Evolutionary conservation across 2,113 vertebrate genomes (phyloP).

Genomic region (Myanophis thanlyinensis): DNA sequence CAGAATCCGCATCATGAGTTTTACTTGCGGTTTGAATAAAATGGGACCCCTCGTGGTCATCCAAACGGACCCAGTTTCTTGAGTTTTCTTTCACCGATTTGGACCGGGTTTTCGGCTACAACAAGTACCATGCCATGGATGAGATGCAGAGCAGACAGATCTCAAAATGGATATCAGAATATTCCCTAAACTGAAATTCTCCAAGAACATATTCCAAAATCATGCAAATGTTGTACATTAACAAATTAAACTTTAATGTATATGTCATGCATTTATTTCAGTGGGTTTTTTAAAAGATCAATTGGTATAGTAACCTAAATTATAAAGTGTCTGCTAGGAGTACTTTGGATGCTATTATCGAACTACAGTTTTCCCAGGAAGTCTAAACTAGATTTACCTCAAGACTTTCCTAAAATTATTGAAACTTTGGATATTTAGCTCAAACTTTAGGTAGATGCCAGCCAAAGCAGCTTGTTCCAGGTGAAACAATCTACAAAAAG

Average conservation of each 20-base stretch:
- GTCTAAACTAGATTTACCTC: neutral
- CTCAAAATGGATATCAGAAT: neutral
- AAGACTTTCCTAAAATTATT: neutral
- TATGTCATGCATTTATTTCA: neutral
- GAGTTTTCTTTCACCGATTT: too few relatives aligned
- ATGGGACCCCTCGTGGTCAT: too few relatives aligned
- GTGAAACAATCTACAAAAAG: neutral
- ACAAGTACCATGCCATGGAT: neutral
- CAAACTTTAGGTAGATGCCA: neutral
- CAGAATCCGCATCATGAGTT: too few relatives aligned
- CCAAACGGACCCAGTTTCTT: too few relatives aligned
- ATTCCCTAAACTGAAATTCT: neutral
- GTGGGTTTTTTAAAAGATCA: neutral
- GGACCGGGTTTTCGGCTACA: too few relatives aligned
- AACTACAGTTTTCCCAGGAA: neutral
- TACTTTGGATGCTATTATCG: too few relatives aligned
- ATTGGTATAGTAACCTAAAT: neutral
- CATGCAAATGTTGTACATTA: neutral
- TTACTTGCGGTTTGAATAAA: too few relatives aligned
- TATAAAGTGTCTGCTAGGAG: neutral
- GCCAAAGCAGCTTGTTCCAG: neutral
- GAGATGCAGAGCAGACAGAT: neutral
- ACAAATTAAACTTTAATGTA: neutral
- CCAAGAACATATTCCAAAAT: neutral
- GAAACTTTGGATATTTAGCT: neutral